Conservation (phyloP, 2,797 vertebrate genomes). For the Poecilia wingei region DNA sequence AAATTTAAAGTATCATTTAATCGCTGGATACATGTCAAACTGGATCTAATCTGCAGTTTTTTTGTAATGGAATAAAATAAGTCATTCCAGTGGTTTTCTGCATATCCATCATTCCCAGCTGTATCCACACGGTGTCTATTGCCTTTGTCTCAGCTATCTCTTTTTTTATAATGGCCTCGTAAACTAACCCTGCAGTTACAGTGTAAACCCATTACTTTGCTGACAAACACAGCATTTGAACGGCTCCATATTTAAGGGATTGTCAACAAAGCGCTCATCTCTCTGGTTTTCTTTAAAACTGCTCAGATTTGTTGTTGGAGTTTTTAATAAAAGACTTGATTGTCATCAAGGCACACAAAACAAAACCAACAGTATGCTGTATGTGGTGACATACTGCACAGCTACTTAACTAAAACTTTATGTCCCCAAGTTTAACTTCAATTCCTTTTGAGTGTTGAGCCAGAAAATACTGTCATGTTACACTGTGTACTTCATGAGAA, state of each 20-base stretch:
- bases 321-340: constrained; percentile 38
- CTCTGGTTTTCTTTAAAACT: constrained; percentile 23
- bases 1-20: constrained; percentile 21
- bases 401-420: constrained; percentile 14
- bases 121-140: constrained; percentile 36
- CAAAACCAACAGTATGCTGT: constrained; percentile 24
- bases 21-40: constrained; percentile 12
- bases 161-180: constrained; percentile 65
- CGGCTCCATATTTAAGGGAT: constrained; percentile 49
- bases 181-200: constrained; percentile 46
- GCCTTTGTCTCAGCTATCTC: constrained; percentile 37
- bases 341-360: constrained; percentile 35
- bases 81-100: not conserved
- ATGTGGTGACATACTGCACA: constrained; percentile 15
- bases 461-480: not conserved
- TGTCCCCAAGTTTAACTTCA: constrained; percentile 13
- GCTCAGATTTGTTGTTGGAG: constrained; percentile 52
- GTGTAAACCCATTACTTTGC: constrained; percentile 39
- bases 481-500: not conserved
- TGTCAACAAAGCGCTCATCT: constrained; percentile 34
- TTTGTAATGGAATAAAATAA: constrained; percentile 4
- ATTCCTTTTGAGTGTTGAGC: constrained; percentile 8
- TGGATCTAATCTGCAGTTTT: not conserved
- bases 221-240: constrained; percentile 48
- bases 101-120: constrained; percentile 27